Base-by-base conservation (phyloP, 2,888 invertebrate species). In the Spilarctia lutea region DNA sequence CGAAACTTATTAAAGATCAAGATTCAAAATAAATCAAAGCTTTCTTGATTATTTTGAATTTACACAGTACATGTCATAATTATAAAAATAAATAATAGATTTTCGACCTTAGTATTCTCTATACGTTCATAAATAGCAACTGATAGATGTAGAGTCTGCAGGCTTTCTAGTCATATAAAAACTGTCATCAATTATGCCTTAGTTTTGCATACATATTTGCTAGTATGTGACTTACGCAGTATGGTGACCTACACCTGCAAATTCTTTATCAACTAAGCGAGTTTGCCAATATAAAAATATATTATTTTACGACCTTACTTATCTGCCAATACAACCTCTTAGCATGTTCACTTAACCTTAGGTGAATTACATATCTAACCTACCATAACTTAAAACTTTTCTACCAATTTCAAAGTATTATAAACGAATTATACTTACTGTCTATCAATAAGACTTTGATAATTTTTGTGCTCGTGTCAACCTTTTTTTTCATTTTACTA, bases 331-430 rank as follows among this genome's bases (percentile, higher is more conserved):
- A 4, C 11, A 30, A 71, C 24, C 70, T 45, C 30, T 71, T 70
- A 42, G 63, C 42, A 45, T 30, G 42, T 63, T 63, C 27, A 71
- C 42, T 70, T 60, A 52, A 56, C 42, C 42, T 42, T 60, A 20
- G 10, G 39, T 20, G 42, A n/a, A 4, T 35, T 39, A 39, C 60
- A 45, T 30, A 63, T 1, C 10, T 39, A 70, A 60, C 60, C 30
- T 60, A 30, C 42, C 42, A 27, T 3, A 20, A 27, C 6, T 48
- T 18, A 70, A n/a, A n/a, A n/a, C n/a, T n/a, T 60, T 20, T 27
- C 70, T 60, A 27, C 42, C 30, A 20, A 42, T 8, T 18, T 39
- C 27, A 60, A 56, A 42, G 60, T 70, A 42, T 42, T 10, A 24
- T 24, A 7, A 20, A 48, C 7, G 7, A 48, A 20, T 20, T 7